A percentile compares a stretch with the other conserved stretches of the same genome.
Evolutionary conservation across 2,113 vertebrate species (phyloP).

Genomic region (Coptodon rendalli): DNA sequence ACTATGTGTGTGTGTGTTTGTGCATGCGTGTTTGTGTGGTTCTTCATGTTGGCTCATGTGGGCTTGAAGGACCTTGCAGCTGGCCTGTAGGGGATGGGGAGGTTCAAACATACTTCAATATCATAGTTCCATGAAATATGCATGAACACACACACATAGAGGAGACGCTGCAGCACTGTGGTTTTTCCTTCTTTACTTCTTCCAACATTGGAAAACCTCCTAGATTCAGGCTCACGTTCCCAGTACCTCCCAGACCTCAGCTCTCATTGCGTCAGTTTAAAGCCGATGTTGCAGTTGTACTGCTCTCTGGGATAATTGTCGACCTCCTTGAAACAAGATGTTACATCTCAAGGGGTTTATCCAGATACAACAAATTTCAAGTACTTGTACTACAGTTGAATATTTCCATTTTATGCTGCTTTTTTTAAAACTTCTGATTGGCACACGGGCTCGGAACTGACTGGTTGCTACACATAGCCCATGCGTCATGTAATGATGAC

Average conservation of each 20-base stretch:
- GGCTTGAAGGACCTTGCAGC: slow-evolving; percentile 37
- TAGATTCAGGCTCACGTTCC: background rate
- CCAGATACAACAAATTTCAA: background rate
- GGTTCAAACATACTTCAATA: slow-evolving; percentile 42
- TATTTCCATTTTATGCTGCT: background rate
- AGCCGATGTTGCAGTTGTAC: background rate
- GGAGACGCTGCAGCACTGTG: background rate
- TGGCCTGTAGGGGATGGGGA: slow-evolving; percentile 10
- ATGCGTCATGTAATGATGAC: background rate
- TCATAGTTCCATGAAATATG: background rate
- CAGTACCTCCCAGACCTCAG: background rate
- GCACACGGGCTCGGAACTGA: background rate
- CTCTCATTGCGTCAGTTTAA: background rate
- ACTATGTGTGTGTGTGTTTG: background rate
- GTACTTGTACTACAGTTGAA: background rate
- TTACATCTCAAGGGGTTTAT: background rate
- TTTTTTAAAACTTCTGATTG: background rate
- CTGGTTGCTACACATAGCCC: background rate
- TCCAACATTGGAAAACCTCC: background rate
- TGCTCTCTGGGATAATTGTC: background rate
- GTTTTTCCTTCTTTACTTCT: background rate
- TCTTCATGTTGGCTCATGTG: slow-evolving; percentile 1
- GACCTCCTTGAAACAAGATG: background rate
- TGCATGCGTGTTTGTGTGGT: background rate
- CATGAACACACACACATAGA: slow-evolving; percentile 3